Conservation (phyloP, 2,888 invertebrate species). For the Hydroisotoma schaefferi region DNA sequence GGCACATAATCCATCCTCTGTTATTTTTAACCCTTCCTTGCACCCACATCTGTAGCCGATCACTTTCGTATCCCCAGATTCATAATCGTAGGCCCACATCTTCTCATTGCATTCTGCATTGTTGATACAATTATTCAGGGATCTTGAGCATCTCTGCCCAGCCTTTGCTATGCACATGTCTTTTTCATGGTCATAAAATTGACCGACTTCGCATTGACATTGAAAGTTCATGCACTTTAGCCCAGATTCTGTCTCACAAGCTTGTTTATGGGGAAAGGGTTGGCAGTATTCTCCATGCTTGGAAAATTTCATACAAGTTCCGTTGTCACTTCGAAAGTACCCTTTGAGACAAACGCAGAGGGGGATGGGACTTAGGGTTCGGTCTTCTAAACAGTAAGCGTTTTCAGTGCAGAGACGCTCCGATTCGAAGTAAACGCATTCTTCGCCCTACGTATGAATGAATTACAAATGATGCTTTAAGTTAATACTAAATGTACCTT, state of each 20-base stretch:
- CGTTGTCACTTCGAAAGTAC: slow-evolving; percentile 31
- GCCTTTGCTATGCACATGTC: slow-evolving; percentile 30
- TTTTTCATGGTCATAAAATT: slow-evolving; percentile 26
- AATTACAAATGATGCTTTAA: no score
- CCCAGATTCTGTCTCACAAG: slow-evolving; percentile 27
- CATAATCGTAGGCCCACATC: slow-evolving; percentile 32
- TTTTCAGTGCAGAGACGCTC: slow-evolving; percentile 35
- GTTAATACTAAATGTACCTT: no score
- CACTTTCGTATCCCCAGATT: slow-evolving; percentile 32
- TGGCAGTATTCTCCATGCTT: slow-evolving; percentile 31
- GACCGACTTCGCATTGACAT: slow-evolving; percentile 31
- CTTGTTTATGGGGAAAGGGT: slow-evolving; percentile 12
- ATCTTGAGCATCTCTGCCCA: slow-evolving; percentile 29
- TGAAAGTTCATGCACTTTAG: slow-evolving; percentile 30
- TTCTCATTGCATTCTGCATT: slow-evolving; percentile 34
- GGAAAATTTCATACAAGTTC: slow-evolving; percentile 27
- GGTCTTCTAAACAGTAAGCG: slow-evolving; percentile 32
- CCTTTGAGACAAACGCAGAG: slow-evolving; percentile 35
- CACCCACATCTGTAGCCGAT: slow-evolving; percentile 31
- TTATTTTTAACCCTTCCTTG: slow-evolving; percentile 27
- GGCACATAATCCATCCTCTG: slow-evolving; percentile 26
- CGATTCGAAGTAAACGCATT: slow-evolving; percentile 25
- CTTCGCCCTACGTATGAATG: no score
- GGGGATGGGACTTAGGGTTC: slow-evolving; percentile 21
- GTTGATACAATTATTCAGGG: slow-evolving; percentile 30